These are phyloP conservation scores for Coecobrya sp. DNA, from an alignment of 2,888 invertebrate genomes.

Conservation along the genomic window DNA sequence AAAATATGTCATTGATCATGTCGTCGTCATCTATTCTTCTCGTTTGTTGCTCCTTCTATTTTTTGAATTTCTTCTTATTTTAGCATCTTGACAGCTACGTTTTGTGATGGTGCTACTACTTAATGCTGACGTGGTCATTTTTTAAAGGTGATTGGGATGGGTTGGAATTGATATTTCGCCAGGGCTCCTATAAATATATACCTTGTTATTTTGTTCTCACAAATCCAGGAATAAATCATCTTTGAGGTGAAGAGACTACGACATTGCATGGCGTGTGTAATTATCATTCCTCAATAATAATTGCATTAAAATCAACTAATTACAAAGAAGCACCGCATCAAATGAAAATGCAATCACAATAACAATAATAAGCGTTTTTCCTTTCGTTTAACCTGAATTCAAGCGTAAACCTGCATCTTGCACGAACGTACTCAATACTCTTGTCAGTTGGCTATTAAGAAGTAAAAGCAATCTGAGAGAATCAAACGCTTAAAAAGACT, in stretches of 20 bases:
- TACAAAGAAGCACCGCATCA: conserved; percentile 38
- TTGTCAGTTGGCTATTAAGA: neutral
- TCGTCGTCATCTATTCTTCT: neutral
- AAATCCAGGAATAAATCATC: neutral
- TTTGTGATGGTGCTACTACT: neutral
- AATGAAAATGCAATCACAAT: conserved; percentile 7
- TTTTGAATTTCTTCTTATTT: neutral
- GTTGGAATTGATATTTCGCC: no score
- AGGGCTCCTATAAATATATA: no score
- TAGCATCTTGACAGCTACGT: neutral
- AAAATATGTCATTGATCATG: conserved; percentile 8
- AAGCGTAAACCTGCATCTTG: neutral
- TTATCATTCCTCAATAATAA: conserved; percentile 22
- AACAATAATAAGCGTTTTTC: neutral
- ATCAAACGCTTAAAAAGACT: conserved; percentile 28
- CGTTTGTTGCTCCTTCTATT: conserved; percentile 14
- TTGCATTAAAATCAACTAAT: conserved; percentile 24
- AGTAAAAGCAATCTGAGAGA: conserved; percentile 20
- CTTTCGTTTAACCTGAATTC: conserved; percentile 53
- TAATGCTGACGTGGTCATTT: conserved; percentile 49
- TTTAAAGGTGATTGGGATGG: neutral
- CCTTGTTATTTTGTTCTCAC: neutral
- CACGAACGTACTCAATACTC: neutral
- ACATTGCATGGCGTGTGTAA: conserved; percentile 37
- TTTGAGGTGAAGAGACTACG: neutral